Evolutionary conservation across 23 tunicate genomes (phyloP).

Genomic region (Clavelina lepadiformis): DNA sequence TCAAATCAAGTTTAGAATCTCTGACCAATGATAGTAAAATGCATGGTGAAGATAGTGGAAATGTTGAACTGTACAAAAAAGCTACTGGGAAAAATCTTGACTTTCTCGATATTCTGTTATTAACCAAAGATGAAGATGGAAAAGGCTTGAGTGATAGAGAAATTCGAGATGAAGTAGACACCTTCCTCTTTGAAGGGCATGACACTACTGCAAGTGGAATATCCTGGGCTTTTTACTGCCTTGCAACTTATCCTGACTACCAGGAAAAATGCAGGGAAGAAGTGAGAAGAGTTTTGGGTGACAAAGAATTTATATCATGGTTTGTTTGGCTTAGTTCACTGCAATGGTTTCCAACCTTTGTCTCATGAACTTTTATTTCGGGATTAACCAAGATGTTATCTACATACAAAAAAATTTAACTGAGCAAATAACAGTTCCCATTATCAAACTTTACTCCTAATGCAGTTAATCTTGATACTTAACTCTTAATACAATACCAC

Average conservation of each 20-base stretch:
- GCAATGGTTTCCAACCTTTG: no score
- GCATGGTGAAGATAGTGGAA: no score
- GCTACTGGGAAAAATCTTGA: constrained; percentile 22
- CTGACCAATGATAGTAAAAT: background rate
- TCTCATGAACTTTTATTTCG: no score
- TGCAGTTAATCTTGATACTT: no score
- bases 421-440: no score
- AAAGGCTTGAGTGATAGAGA: constrained; percentile 70
- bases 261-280: constrained; percentile 82
- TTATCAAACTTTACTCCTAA: no score
- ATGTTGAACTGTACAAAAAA: background rate
- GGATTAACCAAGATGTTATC: no score
- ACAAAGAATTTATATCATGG: constrained; percentile 32
- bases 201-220: constrained; percentile 91
- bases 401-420: no score
- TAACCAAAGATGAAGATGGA: constrained; percentile 70
- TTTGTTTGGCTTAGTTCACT: no score
- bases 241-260: constrained; percentile 50
- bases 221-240: constrained; percentile 84
- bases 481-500: no score
- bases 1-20: background rate
- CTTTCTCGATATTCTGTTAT: constrained; percentile 62
- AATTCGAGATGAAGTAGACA: constrained; percentile 89
- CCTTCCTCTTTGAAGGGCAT: constrained; percentile 91
- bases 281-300: constrained; percentile 31